Evolutionary conservation across 2,113 vertebrate genomes (phyloP), one percentile per base, ranked within the genome.

Genomic region (Anseranas semipalmata): DNA sequence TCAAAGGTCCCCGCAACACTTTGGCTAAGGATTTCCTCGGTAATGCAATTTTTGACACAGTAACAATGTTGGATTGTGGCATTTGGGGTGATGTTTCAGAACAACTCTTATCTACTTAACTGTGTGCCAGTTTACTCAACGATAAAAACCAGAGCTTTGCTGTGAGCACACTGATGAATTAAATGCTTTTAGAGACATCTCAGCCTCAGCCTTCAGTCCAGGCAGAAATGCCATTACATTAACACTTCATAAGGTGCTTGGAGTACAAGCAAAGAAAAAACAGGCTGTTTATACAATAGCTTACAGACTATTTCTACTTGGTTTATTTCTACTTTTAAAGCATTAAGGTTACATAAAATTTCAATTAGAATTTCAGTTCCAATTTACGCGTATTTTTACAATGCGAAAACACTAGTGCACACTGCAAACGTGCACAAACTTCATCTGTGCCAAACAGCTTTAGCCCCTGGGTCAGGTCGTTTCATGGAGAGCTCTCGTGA

Each of bases 61-160:
- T 7, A 56, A 17, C 24, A 0, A 8, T 43, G 32, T 30, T 24
- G n/a, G 59, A n/a, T 35, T 17, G 43, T 6, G 4, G 12, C 5
- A 9, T 30, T 53, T 5, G 24, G 37, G 30, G 3, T 59, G 66
- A 24, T 55, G 59, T 28, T 72, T 20, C 72, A 35, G 32, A 75
- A 62, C 12, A 33, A 8, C 4, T 27, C 35, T 41, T 50, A 14
- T 9, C 18, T 6, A 10, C 3, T 37, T 17, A 37, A 7, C 21
- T 16, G 16, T 5, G 28, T 11, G 12, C 8, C 46, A 17, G 10
- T 14, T 74, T 24, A 56, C 21, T n/a, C 50, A 8, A 15, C 5
- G 46, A 22, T 28, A 37, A 56, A 37, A 39, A 17, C 25, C 39
- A 13, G 14, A 46, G 60, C 24, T 67, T 58, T 62, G 66, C 45